Evolutionary conservation across 2,888 invertebrate species (phyloP), one percentile per base, ranked within the genome.

Genomic region (Corythucha ciliata): DNA sequence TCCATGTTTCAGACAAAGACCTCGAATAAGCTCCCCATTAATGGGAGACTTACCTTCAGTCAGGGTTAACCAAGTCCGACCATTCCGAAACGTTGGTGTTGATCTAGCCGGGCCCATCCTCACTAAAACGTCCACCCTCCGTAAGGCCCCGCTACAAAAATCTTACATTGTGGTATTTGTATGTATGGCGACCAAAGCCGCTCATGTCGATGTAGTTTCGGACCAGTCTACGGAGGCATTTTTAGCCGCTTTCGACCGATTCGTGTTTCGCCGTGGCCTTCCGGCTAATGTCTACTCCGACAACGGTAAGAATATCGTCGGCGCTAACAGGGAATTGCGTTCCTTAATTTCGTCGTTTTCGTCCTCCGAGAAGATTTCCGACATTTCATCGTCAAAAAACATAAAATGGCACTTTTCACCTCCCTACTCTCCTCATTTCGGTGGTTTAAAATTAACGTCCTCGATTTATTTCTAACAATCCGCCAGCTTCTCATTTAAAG

Each of bases 241-340:
- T 51, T 12, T 67, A 4, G 62, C 63, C 0, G 58, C 63, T 1
- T 51, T 66, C 3, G 51, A 61, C 4, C 47, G 64, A 41, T 67
- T 67, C 45, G 52, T 63, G 0, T 52, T 62, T 1, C 24, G 65
- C 14, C 36, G 65, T 37, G 66, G 65, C 3, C 39, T 56, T n/a
- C 61, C 61, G 1, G 21, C 48, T 8, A 51, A 62, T 1, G 55
- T 68, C 0, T 61, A 55, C 39, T 63, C 63, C 2, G 67, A 68
- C 48, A 64, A 64, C 24, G 65, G 63, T 1, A 63, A 62, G 1
- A 67, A 65, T 51, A 67, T 66, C 47, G 58, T 65, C 2, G 65
- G 63, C 4, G 63, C 66, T 1, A 54, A 56, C 27, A 45, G 33
- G 16, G 24, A 56, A 16, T 36, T 57, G n/a, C 25, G 26, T n/a